Conservation (phyloP, 2,113 vertebrate species). For the Bucco capensis region DNA sequence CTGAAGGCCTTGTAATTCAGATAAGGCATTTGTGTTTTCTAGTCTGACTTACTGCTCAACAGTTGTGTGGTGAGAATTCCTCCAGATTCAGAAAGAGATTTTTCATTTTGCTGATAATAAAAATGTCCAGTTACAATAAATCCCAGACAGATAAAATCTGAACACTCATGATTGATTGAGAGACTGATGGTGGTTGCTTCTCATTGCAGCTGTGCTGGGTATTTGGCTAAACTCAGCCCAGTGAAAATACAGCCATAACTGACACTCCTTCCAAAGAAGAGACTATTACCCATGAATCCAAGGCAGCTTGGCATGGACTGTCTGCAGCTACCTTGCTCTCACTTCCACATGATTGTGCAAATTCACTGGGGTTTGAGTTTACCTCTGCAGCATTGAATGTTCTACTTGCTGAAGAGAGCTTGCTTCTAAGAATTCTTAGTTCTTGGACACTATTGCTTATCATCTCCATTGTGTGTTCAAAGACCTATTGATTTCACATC, state of each 20-base stretch:
- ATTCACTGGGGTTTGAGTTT: too few species aligned
- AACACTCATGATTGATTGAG: neutral
- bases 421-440: neutral
- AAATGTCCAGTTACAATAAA: neutral
- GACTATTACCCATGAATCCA: neutral
- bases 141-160: neutral
- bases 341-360: too few species aligned
- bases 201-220: neutral
- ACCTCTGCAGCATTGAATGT: rapidly evolving
- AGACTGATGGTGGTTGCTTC: neutral
- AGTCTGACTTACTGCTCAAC: neutral
- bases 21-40: neutral
- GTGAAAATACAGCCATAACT: neutral
- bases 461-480: neutral
- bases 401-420: neutral
- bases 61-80: neutral
- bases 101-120: neutral
- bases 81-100: neutral
- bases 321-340: too few species aligned
- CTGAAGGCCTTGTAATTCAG: neutral
- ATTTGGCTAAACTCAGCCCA: neutral
- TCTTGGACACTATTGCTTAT: neutral
- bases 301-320: too few species aligned
- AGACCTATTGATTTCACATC: neutral
- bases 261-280: neutral